These are phyloP conservation scores for Melopsittacus undulatus DNA, from an alignment of 2,797 vertebrate genomes.

Conservation along the genomic window DNA sequence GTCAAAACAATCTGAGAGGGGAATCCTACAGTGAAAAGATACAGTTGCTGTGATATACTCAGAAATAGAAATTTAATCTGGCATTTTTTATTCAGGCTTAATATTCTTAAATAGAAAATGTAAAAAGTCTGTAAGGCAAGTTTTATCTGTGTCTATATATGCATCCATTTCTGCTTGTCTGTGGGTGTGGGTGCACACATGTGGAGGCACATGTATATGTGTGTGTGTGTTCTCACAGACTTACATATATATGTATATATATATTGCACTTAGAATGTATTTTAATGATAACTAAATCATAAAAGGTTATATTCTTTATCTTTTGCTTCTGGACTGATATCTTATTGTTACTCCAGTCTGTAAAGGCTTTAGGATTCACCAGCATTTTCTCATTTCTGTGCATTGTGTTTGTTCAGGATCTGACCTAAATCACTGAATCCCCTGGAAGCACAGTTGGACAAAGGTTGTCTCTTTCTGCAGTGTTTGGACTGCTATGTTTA, in stretches of 20 bases:
- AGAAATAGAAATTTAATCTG: neutral
- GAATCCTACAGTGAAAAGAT: neutral
- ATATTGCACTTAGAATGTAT: neutral
- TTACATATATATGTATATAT: neutral
- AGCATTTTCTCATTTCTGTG: neutral
- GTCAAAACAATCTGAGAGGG: neutral
- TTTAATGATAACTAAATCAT: neutral
- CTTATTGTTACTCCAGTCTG: neutral
- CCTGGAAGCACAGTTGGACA: neutral
- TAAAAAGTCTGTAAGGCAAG: neutral
- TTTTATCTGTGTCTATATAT: neutral
- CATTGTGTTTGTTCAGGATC: neutral
- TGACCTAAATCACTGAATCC: neutral
- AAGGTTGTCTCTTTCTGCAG: neutral
- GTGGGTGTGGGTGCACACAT: accelerated
- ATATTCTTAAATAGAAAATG: neutral
- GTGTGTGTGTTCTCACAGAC: neutral
- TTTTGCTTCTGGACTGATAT: neutral
- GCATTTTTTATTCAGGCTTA: neutral
- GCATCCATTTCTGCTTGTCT: neutral
- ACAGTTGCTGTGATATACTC: neutral
- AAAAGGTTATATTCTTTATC: neutral
- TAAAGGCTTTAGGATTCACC: neutral
- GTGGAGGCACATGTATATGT: neutral
- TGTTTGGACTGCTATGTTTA: neutral